phyloP scores from a whole-genome alignment of 2,797 vertebrate genomes.

The Borostomias antarcticus region DNA sequence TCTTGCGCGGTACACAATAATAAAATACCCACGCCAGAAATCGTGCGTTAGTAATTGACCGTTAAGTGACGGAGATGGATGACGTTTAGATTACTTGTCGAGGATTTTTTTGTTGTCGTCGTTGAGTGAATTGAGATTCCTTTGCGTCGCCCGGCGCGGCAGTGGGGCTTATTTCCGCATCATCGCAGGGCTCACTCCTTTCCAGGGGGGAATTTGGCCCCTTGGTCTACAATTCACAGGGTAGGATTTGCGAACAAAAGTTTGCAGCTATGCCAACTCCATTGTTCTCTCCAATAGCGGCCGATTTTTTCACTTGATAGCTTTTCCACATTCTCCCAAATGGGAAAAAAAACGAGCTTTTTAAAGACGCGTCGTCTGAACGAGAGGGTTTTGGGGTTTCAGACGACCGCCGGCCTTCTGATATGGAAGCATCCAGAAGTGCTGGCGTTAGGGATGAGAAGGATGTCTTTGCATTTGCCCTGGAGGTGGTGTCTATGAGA shows the following conservation, averaged over 20 bases:
- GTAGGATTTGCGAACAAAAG: constrained; percentile 34
- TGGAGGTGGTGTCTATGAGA: constrained; percentile 59
- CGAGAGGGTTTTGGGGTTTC: constrained; percentile 42
- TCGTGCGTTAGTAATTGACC: no score
- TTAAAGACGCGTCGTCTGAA: constrained; percentile 50
- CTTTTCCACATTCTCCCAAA: constrained; percentile 40
- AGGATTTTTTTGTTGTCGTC: no score
- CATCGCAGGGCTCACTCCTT: constrained; percentile 5
- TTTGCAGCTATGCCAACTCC: constrained; percentile 9
- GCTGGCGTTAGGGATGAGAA: constrained; percentile 56
- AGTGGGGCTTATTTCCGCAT: constrained; percentile 14
- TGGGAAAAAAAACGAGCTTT: constrained; percentile 54
- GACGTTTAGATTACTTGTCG: no score
- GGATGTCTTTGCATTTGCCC: constrained; percentile 63
- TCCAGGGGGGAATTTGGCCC: constrained; percentile 8
- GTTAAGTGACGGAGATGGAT: no score
- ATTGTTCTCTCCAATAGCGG: constrained; percentile 33
- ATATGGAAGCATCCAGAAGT: constrained; percentile 40
- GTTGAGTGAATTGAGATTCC: constrained; percentile 6
- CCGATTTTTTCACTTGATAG: constrained; percentile 25
- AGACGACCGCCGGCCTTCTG: constrained; percentile 31
- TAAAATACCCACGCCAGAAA: no score
- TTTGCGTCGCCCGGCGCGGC: constrained; percentile 4
- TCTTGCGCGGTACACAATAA: constrained; percentile 14
- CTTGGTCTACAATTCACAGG: constrained; percentile 17